phyloP scores from a whole-genome alignment of 2,113 vertebrate species.

The Muscicapa adusta region DNA sequence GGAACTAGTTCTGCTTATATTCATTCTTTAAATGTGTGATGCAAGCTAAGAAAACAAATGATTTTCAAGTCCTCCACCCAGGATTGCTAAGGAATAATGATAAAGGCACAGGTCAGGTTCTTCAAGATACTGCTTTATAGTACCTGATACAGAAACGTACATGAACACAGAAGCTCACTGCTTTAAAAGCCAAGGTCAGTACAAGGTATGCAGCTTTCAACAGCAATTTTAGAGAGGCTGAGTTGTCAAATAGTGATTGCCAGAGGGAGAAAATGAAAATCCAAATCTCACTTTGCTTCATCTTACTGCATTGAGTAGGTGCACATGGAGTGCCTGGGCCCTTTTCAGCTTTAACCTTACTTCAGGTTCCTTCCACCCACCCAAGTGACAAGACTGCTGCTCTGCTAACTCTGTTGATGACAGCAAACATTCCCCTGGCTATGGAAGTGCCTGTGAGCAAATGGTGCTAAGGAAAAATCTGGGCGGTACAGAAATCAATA shows the following conservation, averaged over 20 bases:
- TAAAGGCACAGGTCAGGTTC: neutral
- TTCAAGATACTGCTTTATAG: neutral
- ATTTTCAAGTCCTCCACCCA: neutral
- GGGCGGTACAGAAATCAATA: neutral
- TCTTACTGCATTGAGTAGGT: neutral
- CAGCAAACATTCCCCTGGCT: neutral
- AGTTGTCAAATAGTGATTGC: neutral
- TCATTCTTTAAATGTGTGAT: neutral
- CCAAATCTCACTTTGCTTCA: neutral
- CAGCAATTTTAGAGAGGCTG: neutral
- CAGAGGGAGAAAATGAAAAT: neutral
- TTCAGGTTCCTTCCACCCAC: neutral
- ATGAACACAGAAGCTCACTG: neutral
- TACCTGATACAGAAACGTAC: accelerated
- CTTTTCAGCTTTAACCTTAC: neutral
- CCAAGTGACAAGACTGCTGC: neutral
- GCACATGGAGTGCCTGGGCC: neutral
- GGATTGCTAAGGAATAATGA: neutral
- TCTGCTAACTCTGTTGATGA: neutral
- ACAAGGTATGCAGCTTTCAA: neutral
- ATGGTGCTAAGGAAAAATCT: neutral
- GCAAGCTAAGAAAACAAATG: neutral
- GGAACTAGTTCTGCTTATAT: neutral
- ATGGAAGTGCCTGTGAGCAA: neutral
- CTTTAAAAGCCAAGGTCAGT: neutral